Evolutionary conservation across 2,113 vertebrate species (phyloP).

Genomic region (Sclerurus mexicanus): DNA sequence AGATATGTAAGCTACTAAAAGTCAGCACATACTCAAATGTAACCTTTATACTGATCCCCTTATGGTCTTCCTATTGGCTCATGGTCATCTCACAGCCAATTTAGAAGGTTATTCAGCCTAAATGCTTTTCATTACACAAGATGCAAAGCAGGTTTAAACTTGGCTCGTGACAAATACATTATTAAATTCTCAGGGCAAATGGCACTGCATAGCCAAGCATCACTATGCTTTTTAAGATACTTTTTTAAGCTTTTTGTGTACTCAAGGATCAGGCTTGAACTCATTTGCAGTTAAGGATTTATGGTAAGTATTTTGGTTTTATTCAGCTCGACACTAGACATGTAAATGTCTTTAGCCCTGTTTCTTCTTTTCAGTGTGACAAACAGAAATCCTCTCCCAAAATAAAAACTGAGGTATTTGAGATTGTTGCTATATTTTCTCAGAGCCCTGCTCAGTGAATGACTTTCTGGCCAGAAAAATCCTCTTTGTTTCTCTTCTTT

Average conservation of each 20-base stretch:
- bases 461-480: not conserved
- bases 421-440: not conserved
- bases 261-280: not conserved
- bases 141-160: not conserved
- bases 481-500: not conserved
- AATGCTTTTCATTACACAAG: not conserved
- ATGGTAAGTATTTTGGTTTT: not conserved
- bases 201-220: not conserved
- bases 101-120: not conserved
- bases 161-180: not conserved
- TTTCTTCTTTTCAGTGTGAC: not conserved
- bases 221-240: not conserved
- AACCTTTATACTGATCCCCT: not conserved
- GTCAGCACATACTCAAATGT: not conserved
- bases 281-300: conserved; percentile 26
- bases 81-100: not conserved
- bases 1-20: not conserved
- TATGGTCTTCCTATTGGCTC: not conserved
- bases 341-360: not conserved
- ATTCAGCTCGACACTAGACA: not conserved
- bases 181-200: not conserved
- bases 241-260: not conserved
- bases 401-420: not conserved
- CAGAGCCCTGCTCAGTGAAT: not conserved
- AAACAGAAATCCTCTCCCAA: not conserved